Conservation (phyloP, 2,797 vertebrate species). For the Carduelis carduelis region DNA sequence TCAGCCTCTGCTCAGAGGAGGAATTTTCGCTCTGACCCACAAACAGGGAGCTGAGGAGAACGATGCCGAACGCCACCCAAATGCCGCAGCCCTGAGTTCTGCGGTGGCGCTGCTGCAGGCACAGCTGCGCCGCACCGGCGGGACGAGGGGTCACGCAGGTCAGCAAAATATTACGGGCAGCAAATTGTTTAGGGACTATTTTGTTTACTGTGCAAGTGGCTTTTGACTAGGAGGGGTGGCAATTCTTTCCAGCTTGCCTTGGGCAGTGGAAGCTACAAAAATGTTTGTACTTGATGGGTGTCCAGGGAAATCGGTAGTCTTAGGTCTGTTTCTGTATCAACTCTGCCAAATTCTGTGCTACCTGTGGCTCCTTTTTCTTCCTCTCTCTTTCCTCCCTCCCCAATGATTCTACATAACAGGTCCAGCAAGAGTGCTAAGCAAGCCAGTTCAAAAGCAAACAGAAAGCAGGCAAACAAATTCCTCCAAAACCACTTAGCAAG, state of each 20-base stretch:
- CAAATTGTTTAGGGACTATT: constrained; percentile 33
- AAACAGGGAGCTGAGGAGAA: not conserved
- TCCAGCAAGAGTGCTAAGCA: not conserved
- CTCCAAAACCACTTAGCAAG: not conserved
- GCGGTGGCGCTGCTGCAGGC: not conserved
- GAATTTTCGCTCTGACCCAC: not conserved
- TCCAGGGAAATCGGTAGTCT: not conserved
- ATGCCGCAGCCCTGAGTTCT: accelerated
- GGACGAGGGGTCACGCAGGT: not conserved
- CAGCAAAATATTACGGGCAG: constrained; percentile 33
- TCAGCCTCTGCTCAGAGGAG: not conserved
- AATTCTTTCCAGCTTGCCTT: constrained; percentile 5
- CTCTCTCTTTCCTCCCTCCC: not conserved
- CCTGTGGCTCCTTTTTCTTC: not conserved
- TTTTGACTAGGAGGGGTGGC: not conserved
- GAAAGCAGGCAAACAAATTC: not conserved
- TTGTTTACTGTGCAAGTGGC: constrained; percentile 2
- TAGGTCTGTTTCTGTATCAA: not conserved
- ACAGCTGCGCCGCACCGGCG: not conserved
- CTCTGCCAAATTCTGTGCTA: not conserved
- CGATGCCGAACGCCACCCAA: accelerated
- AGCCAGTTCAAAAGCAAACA: not conserved
- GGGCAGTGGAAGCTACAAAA: constrained; percentile 12
- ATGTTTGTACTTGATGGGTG: not conserved
- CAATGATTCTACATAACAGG: not conserved